phyloP scores from a whole-genome alignment of 1,140 invertebrate species.

The Microplitis demolitor region DNA sequence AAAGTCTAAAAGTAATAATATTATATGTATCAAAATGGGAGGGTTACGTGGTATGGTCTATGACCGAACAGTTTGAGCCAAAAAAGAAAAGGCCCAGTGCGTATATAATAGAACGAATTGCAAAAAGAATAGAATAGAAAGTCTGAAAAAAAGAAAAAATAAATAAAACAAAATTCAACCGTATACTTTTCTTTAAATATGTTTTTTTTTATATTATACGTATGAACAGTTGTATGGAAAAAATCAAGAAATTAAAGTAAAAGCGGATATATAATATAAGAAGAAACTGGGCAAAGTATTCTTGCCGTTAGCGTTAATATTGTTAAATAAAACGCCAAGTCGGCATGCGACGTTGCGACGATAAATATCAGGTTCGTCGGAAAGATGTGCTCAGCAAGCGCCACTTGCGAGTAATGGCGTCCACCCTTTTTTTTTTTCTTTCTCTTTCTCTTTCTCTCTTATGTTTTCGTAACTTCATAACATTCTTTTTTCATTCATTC shows the following conservation, averaged over 20 bases:
- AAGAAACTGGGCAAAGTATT: constrained; percentile 18
- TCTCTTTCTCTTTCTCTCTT: background rate
- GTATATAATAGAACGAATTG: constrained; percentile 30
- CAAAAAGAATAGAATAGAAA: background rate
- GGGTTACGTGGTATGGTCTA: constrained; percentile 29
- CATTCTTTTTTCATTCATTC: background rate
- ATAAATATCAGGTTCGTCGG: constrained; percentile 49
- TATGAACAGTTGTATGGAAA: background rate
- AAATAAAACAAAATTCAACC: background rate
- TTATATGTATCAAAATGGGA: constrained; percentile 35
- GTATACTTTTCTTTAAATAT: background rate
- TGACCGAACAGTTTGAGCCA: background rate
- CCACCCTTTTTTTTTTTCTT: constrained; percentile 1
- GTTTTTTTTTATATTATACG: background rate
- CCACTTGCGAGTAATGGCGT: constrained; percentile 52
- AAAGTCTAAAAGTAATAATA: constrained; percentile 53
- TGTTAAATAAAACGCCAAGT: constrained; percentile 44
- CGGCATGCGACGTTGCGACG: constrained; percentile 28
- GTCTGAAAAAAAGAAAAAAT: background rate
- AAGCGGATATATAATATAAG: background rate
- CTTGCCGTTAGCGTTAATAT: constrained; percentile 46
- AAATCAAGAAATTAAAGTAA: background rate
- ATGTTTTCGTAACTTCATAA: background rate
- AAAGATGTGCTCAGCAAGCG: constrained; percentile 42
- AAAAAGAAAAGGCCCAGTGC: background rate